These are phyloP conservation scores for Discoglossus pictus DNA, from an alignment of 2,797 vertebrate species.

Conservation along the genomic window DNA sequence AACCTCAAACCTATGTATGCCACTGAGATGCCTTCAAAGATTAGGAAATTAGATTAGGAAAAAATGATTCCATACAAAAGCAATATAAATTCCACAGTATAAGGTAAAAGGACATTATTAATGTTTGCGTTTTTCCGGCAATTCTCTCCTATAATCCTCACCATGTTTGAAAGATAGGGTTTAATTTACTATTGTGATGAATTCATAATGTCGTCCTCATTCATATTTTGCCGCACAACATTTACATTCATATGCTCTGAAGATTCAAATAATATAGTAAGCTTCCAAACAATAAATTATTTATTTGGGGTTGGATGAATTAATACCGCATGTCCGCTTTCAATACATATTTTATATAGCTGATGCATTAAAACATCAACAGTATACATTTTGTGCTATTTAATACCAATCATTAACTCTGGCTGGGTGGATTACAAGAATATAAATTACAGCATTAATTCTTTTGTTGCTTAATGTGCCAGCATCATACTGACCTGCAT, in stretches of 20 bases:
- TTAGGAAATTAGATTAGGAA: too few relatives aligned
- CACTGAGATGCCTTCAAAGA: too few relatives aligned
- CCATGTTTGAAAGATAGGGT: background rate
- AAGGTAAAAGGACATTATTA: too few relatives aligned
- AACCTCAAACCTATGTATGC: too few relatives aligned
- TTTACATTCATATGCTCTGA: background rate
- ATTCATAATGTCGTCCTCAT: background rate
- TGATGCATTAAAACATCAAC: constrained; percentile 22
- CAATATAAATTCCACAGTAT: too few relatives aligned
- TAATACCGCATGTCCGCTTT: constrained; percentile 13
- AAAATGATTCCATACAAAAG: too few relatives aligned
- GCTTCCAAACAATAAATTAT: constrained; percentile 30
- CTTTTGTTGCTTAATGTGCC: background rate
- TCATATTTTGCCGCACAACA: constrained; percentile 2
- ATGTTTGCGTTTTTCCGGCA: too few relatives aligned
- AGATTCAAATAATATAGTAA: background rate
- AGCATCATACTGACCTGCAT: background rate
- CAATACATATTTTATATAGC: constrained; percentile 15
- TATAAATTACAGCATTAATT: constrained; percentile 21
- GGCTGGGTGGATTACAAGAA: constrained; percentile 1
- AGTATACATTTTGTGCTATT: background rate
- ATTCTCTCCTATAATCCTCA: too few relatives aligned
- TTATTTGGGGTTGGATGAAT: constrained; percentile 13
- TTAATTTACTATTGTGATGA: constrained; percentile 3
- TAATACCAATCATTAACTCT: constrained; percentile 25